Percentiles rank a stretch among this genome's conserved stretches.
These are phyloP conservation scores for Pontoporia blainvillei DNA, from an alignment of 2,113 vertebrate species.

Conservation along the genomic window DNA sequence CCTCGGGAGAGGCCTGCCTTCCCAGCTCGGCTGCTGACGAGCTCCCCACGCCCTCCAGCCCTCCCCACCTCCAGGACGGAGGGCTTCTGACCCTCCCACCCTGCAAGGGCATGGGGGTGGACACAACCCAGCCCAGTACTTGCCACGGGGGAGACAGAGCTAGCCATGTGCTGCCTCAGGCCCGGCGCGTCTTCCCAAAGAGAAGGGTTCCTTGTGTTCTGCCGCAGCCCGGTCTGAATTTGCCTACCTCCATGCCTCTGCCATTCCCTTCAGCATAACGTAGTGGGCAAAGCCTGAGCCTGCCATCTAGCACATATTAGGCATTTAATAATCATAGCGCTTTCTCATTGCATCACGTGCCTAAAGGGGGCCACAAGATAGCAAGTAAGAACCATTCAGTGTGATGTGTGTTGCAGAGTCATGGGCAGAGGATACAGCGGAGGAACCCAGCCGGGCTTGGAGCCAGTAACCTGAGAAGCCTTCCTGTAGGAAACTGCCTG, in stretches of 20 bases:
- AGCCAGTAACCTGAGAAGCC: not conserved
- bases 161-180: not conserved
- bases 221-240: not conserved
- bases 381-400: not conserved
- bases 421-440: too few relatives aligned
- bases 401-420: accelerated
- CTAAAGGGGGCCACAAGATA: not conserved
- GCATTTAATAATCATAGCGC: too few relatives aligned
- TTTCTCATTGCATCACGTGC: not conserved
- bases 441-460: not conserved
- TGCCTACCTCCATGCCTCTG: accelerated
- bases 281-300: not conserved
- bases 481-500: not conserved
- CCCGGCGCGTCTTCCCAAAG: not conserved
- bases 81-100: not conserved
- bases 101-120: too few relatives aligned
- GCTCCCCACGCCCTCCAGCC: not conserved
- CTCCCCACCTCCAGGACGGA: not conserved
- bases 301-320: accelerated
- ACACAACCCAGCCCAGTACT: not conserved
- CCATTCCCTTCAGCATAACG: accelerated
- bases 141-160: not conserved
- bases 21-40: accelerated
- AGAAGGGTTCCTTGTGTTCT: not conserved
- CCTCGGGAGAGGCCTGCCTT: not conserved